phyloP scores from a whole-genome alignment of 2,797 vertebrate genomes.

The Sebastes iracundus region DNA sequence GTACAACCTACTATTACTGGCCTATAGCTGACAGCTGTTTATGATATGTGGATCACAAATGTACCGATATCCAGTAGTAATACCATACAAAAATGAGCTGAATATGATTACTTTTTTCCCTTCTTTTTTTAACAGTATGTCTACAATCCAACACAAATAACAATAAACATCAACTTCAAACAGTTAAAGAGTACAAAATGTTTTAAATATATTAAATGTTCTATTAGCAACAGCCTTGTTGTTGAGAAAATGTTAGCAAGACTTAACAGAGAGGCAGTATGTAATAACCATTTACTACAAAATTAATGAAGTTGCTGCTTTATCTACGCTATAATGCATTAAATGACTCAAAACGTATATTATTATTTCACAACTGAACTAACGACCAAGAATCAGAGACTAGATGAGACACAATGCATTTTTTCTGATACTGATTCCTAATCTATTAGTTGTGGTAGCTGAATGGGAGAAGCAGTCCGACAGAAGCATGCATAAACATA shows the following conservation, averaged over 20 bases:
- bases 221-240: conserved; percentile 76
- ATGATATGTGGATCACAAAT: conserved; percentile 61
- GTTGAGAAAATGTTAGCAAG: conserved; percentile 77
- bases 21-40: conserved; percentile 28
- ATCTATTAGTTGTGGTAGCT: conserved; percentile 9
- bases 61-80: conserved; percentile 52
- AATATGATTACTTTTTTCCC: conserved; percentile 45
- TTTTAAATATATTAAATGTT: conserved; percentile 85
- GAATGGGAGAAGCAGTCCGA: conserved; percentile 22
- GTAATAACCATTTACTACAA: conserved; percentile 55
- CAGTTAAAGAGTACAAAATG: conserved; percentile 76
- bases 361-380: conserved; percentile 37
- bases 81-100: conserved; percentile 54
- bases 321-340: conserved; percentile 48
- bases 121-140: conserved; percentile 51
- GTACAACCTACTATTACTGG: conserved; percentile 46
- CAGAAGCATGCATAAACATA: conserved; percentile 40
- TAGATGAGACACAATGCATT: conserved; percentile 19
- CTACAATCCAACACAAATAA: conserved; percentile 68
- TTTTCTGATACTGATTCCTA: conserved; percentile 18
- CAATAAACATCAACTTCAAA: conserved; percentile 66
- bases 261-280: conserved; percentile 58
- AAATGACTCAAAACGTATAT: conserved; percentile 31
- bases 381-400: conserved; percentile 15
- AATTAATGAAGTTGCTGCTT: conserved; percentile 41